phyloP scores from a whole-genome alignment of 92 coral and sea anemone species.

The Palythoa caribaeorum region DNA sequence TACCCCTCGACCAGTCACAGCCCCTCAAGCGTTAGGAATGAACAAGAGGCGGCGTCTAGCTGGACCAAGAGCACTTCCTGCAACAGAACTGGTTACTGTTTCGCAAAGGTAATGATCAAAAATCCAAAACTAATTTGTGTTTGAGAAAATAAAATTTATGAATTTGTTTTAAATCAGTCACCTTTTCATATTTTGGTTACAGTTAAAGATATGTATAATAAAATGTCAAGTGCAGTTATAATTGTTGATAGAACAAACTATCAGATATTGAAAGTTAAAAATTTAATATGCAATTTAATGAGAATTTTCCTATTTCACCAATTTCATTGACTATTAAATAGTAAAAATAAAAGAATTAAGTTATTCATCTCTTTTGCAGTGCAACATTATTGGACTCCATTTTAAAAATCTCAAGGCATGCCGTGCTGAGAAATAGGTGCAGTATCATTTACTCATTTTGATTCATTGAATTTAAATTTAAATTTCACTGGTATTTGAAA shows the following conservation, averaged over 20 bases:
- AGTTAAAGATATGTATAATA: not conserved
- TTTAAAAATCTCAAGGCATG: constrained; percentile 76
- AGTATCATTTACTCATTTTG: too few relatives aligned
- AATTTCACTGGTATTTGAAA: too few relatives aligned
- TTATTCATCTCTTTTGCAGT: constrained; percentile 46
- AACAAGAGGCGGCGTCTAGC: constrained; percentile 88
- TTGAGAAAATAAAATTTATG: not conserved
- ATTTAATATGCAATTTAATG: too few relatives aligned
- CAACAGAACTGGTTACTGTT: constrained; percentile 67
- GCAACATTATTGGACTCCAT: constrained; percentile 75
- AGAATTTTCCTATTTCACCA: too few relatives aligned
- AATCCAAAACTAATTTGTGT: not conserved
- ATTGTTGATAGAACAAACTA: not conserved
- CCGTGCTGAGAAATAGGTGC: constrained; percentile 79
- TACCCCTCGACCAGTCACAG: constrained; percentile 90
- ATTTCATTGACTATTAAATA: not conserved
- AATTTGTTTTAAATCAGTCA: not conserved
- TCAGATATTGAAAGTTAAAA: not conserved
- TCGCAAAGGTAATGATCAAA: constrained; percentile 65
- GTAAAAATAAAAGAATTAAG: not conserved
- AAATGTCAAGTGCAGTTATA: not conserved
- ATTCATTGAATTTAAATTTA: too few relatives aligned
- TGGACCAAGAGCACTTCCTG: constrained; percentile 81
- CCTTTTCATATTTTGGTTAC: too few relatives aligned
- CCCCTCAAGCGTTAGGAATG: constrained; percentile 75